Evolutionary conservation across 2,888 invertebrate genomes (phyloP), one percentile per base, ranked within the genome.

Genomic region (Anodontia alba): DNA sequence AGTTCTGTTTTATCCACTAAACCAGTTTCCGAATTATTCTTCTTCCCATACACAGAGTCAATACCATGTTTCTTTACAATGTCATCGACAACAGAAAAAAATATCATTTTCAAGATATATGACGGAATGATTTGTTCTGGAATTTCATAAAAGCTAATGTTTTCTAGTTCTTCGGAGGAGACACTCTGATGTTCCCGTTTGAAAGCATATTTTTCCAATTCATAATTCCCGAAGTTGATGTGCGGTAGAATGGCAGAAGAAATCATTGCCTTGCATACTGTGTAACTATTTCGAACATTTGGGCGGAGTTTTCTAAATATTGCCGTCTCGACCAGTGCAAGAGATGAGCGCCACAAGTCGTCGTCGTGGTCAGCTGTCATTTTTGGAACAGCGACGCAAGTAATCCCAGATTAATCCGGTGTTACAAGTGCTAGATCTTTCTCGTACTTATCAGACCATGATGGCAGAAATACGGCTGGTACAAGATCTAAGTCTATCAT

Each of bases 81-180:
- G 10, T 80, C 76, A 62, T 84, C 83, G 5, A 84, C 51, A 36
- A 73, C 67, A 36, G 62, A 36, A 15, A 84, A 54, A 51, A 85
- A 85, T 15, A 71, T 72, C 84, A 82, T 85, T 78, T 85, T 85
- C 12, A 85, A 43, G 12, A 85, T 62, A 15, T 85, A 85, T 29
- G 84, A 85, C 7, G 84, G 81, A 15, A 82, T 68, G 1, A 80
- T 23, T 10, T 46, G 10, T 73, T 78, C 84, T n/a, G 76, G 46
- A 17, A 23, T 29, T 29, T 78, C 78, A 54, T 68, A 51, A 1
- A 75, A 26, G 2, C 43, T 42, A 3, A 80, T 29, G 0, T 76
- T 68, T 46, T 76, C 76, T 10, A 67, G 75, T 31, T 78, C 80
- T 12, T 71, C 80, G 3, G 76, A 75, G 10, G 67, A 8, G 7